Conservation (phyloP, 2,888 invertebrate genomes). For the Globia sparganii region DNA sequence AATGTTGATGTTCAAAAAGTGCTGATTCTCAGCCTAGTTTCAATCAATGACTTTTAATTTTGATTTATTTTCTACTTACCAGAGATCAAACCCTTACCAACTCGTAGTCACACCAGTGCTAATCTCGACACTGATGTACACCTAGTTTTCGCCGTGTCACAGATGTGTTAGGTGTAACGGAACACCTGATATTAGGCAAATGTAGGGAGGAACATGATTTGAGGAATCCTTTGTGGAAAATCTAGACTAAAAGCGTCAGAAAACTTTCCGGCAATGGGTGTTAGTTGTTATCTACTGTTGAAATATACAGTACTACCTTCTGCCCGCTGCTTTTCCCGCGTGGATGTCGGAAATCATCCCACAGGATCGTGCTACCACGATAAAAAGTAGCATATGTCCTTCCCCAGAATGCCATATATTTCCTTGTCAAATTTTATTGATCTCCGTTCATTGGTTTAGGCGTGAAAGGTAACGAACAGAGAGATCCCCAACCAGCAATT, state of each 20-base stretch:
- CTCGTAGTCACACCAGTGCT: too few species aligned
- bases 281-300: neutral
- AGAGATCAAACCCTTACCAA: neutral
- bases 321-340: too few species aligned
- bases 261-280: neutral
- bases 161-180: constrained; percentile 8
- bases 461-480: neutral
- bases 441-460: neutral
- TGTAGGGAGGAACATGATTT: constrained; percentile 14
- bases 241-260: constrained; percentile 4
- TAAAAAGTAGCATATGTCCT: too few species aligned
- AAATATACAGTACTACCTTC: neutral
- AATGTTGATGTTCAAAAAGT: too few species aligned
- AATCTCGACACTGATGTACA: constrained; percentile 26
- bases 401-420: too few species aligned
- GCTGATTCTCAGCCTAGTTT: too few species aligned
- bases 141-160: constrained; percentile 11
- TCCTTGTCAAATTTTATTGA: neutral
- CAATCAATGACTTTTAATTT: too few species aligned
- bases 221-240: constrained; percentile 18
- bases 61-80: too few species aligned
- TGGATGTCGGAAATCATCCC: neutral
- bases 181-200: constrained; percentile 20
- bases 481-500: too few species aligned
- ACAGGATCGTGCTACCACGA: too few species aligned